phyloP scores from a whole-genome alignment of 2,113 vertebrate species.

The Mesoclemmys tuberculata region DNA sequence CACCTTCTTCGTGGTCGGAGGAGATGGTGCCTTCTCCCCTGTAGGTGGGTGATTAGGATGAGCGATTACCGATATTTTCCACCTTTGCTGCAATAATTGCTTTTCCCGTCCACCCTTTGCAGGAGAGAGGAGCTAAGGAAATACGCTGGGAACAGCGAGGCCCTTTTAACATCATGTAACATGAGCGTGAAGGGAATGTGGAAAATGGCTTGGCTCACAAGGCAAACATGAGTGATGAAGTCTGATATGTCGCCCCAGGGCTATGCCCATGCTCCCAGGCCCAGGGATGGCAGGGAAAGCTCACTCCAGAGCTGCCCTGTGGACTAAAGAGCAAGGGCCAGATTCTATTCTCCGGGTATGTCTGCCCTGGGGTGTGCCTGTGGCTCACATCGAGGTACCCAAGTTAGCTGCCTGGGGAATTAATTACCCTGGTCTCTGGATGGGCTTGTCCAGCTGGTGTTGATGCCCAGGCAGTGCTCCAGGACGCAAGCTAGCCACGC shows the following conservation, averaged over 20 bases:
- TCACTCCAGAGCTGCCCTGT: rapidly evolving
- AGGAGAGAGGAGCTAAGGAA: slow-evolving; percentile 30
- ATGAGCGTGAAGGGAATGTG: background rate
- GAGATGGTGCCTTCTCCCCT: slow-evolving; percentile 45
- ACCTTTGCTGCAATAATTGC: slow-evolving; percentile 68
- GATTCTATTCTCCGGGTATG: background rate
- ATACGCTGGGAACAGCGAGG: background rate
- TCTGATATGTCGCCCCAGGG: background rate
- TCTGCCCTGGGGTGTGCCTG: background rate
- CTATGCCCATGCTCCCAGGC: background rate
- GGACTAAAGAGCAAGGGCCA: background rate
- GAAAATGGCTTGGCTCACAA: slow-evolving; percentile 5
- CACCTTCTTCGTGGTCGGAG: slow-evolving; percentile 20
- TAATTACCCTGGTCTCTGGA: background rate
- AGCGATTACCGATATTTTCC: slow-evolving; percentile 71
- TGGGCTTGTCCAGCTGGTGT: background rate
- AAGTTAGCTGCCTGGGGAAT: background rate
- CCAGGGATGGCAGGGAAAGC: background rate
- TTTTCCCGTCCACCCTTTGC: slow-evolving; percentile 59
- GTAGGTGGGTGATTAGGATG: slow-evolving; percentile 11
- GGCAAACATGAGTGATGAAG: background rate
- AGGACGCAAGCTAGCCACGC: background rate
- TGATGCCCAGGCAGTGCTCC: background rate
- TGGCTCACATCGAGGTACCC: background rate
- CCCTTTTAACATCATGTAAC: slow-evolving; percentile 4